Base-by-base conservation (phyloP, 2,888 invertebrate species). In the Drosophila prostipennis region DNA sequence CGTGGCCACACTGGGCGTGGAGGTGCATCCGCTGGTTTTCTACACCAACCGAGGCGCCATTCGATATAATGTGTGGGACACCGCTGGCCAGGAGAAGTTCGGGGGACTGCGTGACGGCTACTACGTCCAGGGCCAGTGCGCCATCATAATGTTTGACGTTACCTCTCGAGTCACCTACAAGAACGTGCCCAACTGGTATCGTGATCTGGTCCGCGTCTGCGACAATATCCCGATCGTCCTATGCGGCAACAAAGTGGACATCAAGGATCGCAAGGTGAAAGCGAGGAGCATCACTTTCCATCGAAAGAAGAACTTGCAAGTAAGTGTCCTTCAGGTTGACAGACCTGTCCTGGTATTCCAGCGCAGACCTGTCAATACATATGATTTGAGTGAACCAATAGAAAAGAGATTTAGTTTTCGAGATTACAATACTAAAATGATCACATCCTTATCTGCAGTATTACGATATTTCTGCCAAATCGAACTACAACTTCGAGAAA, bases 191-290 rank as follows among this genome's bases (percentile, higher is more conserved):
- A 99, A 99, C 93, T 99, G 99, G 99, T 99, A 99, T 92, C 94
- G 99, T 92, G 99, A 99, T 94, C 94, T 99, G 91, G 98, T 99
- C 19, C 94, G 99, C 89, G 99, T 99, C 11, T 99, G 99, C 93
- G 99, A 99, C 94, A 99, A 98, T 93, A 99, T 99, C 89, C 99
- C 99, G n/a, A 99, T 99, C 91, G 99, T 99, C n/a, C 94, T 99
- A 48, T 98, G 98, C 92, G 99, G 99, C 54, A 99, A 99, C 94
- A 99, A 99, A 94, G 99, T 99, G 34, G 99, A 99, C 91, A 98
- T 99, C 90, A 99, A 99, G 92, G 99, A 99, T 93, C 96, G 99
- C 89, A 99, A 99, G 95, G 99, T 99, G 75, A 99, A 99, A 93
- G 99, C 99, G 55, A 99, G 99, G 94, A 96, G 98, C 89, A 99